Conservation (phyloP, 2,797 vertebrate species). For the Dallia pectoralis region DNA sequence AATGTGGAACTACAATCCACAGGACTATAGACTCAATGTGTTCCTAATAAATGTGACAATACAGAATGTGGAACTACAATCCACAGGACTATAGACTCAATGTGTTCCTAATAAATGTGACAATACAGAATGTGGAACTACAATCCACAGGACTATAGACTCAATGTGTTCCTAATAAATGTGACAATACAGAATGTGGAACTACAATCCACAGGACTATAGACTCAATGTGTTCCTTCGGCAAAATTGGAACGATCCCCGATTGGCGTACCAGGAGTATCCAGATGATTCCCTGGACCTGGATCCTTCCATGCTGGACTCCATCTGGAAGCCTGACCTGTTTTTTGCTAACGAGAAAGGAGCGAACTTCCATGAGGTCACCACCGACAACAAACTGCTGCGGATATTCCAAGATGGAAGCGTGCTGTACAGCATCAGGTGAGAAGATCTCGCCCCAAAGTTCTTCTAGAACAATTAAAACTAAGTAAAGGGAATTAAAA, state of each 20-base stretch:
- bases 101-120: too few species aligned
- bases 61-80: too few species aligned
- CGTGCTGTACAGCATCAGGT: constrained; percentile 95
- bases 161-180: not conserved
- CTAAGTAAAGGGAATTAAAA: not conserved
- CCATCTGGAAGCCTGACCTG: constrained; percentile 95
- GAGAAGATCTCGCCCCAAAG: constrained; percentile 9
- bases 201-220: constrained; percentile 80
- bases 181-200: constrained; percentile 28
- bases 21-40: too few species aligned
- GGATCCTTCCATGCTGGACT: constrained; percentile 93
- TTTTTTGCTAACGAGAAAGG: constrained; percentile 96
- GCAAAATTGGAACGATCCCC: constrained; percentile 93
- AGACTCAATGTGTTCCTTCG: constrained; percentile 90
- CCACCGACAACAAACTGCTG: constrained; percentile 92
- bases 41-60: too few species aligned
- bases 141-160: too few species aligned
- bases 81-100: too few species aligned
- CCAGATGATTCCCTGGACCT: constrained; percentile 90
- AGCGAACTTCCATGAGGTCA: constrained; percentile 93
- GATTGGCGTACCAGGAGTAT: constrained; percentile 88
- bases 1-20: too few species aligned
- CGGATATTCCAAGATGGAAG: constrained; percentile 93
- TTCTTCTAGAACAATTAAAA: not conserved
- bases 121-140: too few species aligned